Evolutionary conservation across 2,113 vertebrate species (phyloP).

Genomic region (Leucopsar rothschildi): DNA sequence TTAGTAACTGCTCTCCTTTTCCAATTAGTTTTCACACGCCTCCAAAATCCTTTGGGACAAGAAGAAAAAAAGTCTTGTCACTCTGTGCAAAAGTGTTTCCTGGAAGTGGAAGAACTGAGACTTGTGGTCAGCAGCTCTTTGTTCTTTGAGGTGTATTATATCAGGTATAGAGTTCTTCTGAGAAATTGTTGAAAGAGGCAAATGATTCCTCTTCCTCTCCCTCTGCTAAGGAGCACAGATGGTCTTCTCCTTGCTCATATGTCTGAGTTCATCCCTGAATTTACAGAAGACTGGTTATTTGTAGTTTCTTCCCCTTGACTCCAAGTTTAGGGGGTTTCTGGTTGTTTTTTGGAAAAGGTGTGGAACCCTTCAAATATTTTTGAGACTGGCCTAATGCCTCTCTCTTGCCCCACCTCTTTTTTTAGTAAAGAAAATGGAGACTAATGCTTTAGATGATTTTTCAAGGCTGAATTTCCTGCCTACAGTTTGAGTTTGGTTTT

Average conservation of each 20-base stretch:
- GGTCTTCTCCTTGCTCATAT: background rate
- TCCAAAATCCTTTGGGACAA: background rate
- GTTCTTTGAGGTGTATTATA: background rate
- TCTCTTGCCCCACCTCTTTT: fast-evolving
- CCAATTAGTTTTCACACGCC: background rate
- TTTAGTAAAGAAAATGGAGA: background rate
- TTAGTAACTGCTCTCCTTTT: background rate
- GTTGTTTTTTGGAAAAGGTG: background rate
- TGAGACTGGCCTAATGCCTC: background rate
- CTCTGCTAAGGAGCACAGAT: background rate
- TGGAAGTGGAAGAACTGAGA: background rate
- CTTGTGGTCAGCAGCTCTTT: background rate
- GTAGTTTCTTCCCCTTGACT: background rate
- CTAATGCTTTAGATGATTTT: background rate
- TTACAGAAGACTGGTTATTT: background rate
- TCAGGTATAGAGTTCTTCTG: background rate
- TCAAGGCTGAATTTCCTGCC: background rate
- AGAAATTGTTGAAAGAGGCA: background rate
- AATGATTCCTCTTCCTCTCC: background rate
- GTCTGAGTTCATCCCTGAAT: background rate
- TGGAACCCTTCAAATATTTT: background rate
- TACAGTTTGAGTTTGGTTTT: background rate
- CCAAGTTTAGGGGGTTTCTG: background rate
- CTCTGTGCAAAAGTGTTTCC: background rate
- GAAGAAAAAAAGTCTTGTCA: fast-evolving